A percentile compares a stretch with the other conserved stretches of the same genome.
Evolutionary conservation across 92 coral and sea anemone genomes (phyloP).

Genomic region (Parazoanthus atlanticus): DNA sequence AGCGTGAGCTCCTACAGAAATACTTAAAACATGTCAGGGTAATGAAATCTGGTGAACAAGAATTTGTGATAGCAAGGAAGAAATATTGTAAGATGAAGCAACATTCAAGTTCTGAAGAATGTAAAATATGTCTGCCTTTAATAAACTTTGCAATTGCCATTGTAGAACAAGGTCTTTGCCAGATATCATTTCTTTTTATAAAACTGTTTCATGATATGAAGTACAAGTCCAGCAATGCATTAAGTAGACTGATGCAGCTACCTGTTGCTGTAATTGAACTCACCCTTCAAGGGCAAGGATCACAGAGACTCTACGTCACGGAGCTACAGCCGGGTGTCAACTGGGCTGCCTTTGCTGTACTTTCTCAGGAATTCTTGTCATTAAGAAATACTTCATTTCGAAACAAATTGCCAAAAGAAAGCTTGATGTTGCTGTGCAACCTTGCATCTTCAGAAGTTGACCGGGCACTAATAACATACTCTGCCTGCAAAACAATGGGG

Average conservation of each 20-base stretch:
- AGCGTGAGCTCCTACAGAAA: constrained; percentile 7
- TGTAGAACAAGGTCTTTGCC: too few relatives aligned
- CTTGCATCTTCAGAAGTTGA: constrained; percentile 59
- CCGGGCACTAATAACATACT: constrained; percentile 47
- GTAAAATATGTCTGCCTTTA: too few relatives aligned
- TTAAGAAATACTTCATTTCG: constrained; percentile 4
- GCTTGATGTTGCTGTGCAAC: constrained; percentile 45
- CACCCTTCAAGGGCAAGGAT: too few relatives aligned
- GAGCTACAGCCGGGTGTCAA: constrained; percentile 40
- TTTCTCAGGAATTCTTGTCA: constrained; percentile 12
- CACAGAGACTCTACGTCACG: constrained; percentile 17
- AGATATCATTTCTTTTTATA: too few relatives aligned
- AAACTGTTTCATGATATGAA: too few relatives aligned
- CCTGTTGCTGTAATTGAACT: too few relatives aligned
- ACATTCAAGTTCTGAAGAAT: too few relatives aligned
- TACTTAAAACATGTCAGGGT: constrained; percentile 46
- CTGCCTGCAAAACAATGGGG: constrained; percentile 55
- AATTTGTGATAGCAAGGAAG: too few relatives aligned
- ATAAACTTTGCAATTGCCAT: too few relatives aligned
- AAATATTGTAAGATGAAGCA: too few relatives aligned
- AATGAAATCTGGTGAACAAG: neutral
- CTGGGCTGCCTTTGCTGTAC: constrained; percentile 24
- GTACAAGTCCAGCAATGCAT: too few relatives aligned
- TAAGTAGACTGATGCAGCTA: too few relatives aligned
- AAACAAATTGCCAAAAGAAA: constrained; percentile 46